Base-by-base conservation (phyloP, 92 coral and sea anemone genomes). In the Desmophyllum pertusum region DNA sequence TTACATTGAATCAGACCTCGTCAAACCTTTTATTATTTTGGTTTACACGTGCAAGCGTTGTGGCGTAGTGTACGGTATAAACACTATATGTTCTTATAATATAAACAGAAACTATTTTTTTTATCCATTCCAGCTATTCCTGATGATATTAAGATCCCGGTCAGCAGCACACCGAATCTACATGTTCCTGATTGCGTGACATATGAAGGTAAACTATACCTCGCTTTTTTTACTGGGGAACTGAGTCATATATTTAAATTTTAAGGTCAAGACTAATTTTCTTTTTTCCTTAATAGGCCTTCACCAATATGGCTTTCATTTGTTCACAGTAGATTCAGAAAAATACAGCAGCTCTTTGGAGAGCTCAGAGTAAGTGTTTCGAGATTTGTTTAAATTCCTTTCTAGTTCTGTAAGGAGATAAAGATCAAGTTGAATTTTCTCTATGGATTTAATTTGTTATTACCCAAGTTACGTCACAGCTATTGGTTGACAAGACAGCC, bases 131-230 rank as follows among this genome's bases (percentile, higher is more conserved):
- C 61, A 19, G 61, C 8, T 53, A 19, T 0, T 4, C 61, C 61
- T 13, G 61, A 53, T 53, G 61, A 52, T 18, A 14, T 19, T 53
- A n/a, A n/a, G n/a, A 7, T 21, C 15, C 51, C 51, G n/a, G n/a
- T n/a, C n/a, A n/a, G n/a, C 51, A 46, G 51, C 51, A 8, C 51
- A 3, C 11, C 14, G 51, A 46, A 1, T 53, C 61, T 53, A 19
- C 8, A 4, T 4, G 3, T 1, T 0, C 61, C 61, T 53, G 61
- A 53, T 19, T 19, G 61, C 21, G 61, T 53, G 2, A 53, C 61
- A 53, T 53, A 53, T 53, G 61, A 53, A 53, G 61, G 61, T 53
- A 46, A n/a, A n/a, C n/a, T n/a, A n/a, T n/a, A n/a, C n/a, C n/a
- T n/a, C n/a, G n/a, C n/a, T n/a, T n/a, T n/a, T n/a, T n/a, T n/a